Base-by-base conservation (phyloP, 1,140 invertebrate species). In the Ceratosolen fusciceps region DNA sequence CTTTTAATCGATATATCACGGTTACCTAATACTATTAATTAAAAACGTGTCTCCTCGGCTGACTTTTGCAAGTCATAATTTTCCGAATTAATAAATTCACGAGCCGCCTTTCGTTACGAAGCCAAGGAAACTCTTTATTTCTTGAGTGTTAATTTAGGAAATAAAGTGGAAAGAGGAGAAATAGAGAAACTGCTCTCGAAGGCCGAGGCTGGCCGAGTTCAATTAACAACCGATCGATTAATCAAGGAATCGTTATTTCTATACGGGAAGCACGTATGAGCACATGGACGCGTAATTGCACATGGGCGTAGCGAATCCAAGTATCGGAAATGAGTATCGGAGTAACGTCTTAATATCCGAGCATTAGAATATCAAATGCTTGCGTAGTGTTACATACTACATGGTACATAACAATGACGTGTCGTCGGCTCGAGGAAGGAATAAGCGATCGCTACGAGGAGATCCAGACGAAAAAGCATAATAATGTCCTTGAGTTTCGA, bases 401-500 rank as follows among this genome's bases (percentile, higher is more conserved):
- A 65, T 37, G 37, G 31, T 31, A 0, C 4, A 37, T 37, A 65
- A 65, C 31, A 65, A 37, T 65, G 60, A 37, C 60, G 34, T 21
- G 31, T n/a, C 34, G 4, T 4, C 37, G 2, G 16, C 31, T 31
- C n/a, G 7, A n/a, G 19, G 16, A n/a, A 2, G 2, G 21, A 37
- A 65, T 31, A 72, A 2, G 29, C 37, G 29, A 56, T 31, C 34
- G 24, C 34, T 2, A 56, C 3, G 52, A 29, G 34, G 37, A 7
- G 39, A 14, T 9, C 0, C 4, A 10, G 31, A 10, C 2, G n/a
- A 71, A 71, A 54, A 34, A 31, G 1, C n/a, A n/a, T n/a, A n/a
- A n/a, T n/a, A n/a, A n/a, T n/a, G n/a, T 71, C 29, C 4, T 29
- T 10, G 14, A 58, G n/a, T 58, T 74, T 74, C 39, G 21, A 74